Evolutionary conservation across 2,113 vertebrate genomes (phyloP), one percentile per base, ranked within the genome.

Genomic region (Oenanthe oenanthe): DNA sequence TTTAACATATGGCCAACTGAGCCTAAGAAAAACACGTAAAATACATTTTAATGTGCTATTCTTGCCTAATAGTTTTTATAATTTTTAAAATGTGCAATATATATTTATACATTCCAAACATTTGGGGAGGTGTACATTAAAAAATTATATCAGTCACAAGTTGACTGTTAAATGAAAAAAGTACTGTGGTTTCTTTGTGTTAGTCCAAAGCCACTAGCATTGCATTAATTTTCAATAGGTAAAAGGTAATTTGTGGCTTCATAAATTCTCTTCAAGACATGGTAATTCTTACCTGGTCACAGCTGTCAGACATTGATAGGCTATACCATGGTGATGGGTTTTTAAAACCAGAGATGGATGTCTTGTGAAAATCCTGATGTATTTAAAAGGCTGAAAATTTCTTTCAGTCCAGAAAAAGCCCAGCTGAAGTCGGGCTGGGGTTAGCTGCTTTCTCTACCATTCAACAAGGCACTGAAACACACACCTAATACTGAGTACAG

Each of bases 1-100:
- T 97, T 94, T 96, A 97, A 97, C 97, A 98, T 97, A 97, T 97
- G 97, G 97, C 93, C 85, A 95, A 93, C 94, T 89, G 72, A 92
- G 95, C 84, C 83, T 53, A 97, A 97, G 96, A 89, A 97, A 97
- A 98, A 96, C 96, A 97, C 1, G 67, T 95, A 95, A 97, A 97
- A 96, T 78, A 72, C 50, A 57, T 93, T 96, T 97, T 93, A 95
- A 95, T 2, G 22, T 70, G 86, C 84, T 95, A 96, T 89, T 95
- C 95, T 96, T 96, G 89, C 75, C 73, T 95, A 97, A 93, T 74
- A 82, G 22, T 68, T 96, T 95, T 73, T 76, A 91, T 92, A 95
- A 73, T 70, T 87, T 89, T 94, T 92, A 91, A 19, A 95, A 91
- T 85, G 47, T 25, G 62, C 80, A 67, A 85, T 92, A 95, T 97